A percentile compares a stretch with the other conserved stretches of the same genome.
Evolutionary conservation across 2,113 vertebrate genomes (phyloP).

Genomic region (Leucoraja erinaceus): DNA sequence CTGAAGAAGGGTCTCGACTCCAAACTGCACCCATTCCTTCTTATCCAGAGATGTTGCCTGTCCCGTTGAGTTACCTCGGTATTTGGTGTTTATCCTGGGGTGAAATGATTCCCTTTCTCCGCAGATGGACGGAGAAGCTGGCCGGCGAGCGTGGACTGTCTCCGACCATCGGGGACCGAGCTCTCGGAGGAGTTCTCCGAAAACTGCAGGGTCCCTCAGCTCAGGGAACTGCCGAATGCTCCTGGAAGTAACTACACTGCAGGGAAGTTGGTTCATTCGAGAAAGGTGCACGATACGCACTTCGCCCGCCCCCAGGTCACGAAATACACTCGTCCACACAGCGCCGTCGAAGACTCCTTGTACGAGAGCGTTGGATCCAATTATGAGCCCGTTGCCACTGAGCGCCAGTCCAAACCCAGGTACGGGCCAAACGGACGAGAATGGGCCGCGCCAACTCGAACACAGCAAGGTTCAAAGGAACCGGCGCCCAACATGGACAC

Average conservation of each 20-base stretch:
- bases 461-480: neutral
- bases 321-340: neutral
- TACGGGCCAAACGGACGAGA: neutral
- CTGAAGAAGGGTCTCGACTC: no score
- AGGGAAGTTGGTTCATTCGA: neutral
- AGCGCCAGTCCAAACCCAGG: neutral
- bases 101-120: neutral
- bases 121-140: constrained; percentile 8
- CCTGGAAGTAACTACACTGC: neutral
- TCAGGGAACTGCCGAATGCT: neutral
- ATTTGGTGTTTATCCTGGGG: no score
- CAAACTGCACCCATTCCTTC: no score
- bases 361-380: constrained; percentile 25
- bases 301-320: neutral
- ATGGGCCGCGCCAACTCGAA: neutral
- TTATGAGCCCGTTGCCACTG: neutral
- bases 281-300: neutral
- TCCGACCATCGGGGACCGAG: neutral
- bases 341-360: neutral
- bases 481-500: neutral
- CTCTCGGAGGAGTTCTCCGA: neutral
- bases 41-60: no score
- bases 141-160: neutral
- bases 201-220: neutral
- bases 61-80: no score